These are phyloP conservation scores for Sebastes schlegelii DNA, from an alignment of 2,113 vertebrate genomes.

Conservation along the genomic window DNA sequence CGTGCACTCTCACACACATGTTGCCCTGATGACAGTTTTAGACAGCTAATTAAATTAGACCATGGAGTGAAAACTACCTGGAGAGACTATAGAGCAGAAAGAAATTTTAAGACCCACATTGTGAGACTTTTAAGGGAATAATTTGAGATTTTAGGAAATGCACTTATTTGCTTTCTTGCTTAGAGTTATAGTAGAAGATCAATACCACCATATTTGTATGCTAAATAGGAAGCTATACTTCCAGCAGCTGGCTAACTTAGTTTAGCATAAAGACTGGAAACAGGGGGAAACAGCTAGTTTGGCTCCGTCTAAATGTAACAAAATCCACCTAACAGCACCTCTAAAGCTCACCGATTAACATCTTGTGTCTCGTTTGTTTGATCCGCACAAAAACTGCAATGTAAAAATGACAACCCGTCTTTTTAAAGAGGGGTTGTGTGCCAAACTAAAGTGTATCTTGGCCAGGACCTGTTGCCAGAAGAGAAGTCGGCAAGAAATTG, in stretches of 20 bases:
- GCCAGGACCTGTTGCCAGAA: background rate
- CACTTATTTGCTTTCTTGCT: background rate
- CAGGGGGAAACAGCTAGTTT: background rate
- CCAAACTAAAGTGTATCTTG: background rate
- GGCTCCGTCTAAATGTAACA: background rate
- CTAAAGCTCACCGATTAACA: background rate
- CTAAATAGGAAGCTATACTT: too few relatives aligned
- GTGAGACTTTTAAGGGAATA: conserved; percentile 2
- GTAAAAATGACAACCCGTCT: background rate
- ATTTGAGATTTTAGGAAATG: conserved; percentile 3
- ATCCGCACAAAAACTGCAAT: background rate
- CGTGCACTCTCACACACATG: conserved; percentile 17
- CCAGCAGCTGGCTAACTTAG: background rate
- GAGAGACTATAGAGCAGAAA: background rate
- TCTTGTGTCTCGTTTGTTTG: background rate
- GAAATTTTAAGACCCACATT: conserved; percentile 4
- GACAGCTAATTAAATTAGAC: conserved; percentile 68
- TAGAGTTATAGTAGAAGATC: background rate
- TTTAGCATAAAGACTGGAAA: background rate
- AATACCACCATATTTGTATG: background rate
- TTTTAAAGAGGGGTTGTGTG: background rate
- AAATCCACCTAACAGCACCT: too few relatives aligned
- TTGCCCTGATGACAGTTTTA: conserved; percentile 48
- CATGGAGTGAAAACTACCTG: conserved; percentile 52
- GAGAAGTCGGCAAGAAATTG: background rate